Conservation (phyloP, 1,140 invertebrate species). For the Pentalonia nigronervosa region DNA sequence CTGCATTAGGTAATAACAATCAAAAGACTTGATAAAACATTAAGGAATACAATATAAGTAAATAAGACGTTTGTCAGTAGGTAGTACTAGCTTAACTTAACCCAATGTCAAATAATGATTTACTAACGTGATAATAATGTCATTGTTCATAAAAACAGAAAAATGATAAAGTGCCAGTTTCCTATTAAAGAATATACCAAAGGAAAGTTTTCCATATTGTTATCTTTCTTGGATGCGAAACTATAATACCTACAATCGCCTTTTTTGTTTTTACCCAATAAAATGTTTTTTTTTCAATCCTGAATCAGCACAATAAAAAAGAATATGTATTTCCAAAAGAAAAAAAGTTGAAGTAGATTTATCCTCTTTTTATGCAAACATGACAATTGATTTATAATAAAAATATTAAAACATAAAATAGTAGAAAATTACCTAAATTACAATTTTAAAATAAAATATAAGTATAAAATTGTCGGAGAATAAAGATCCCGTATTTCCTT, state of each 20-base stretch:
- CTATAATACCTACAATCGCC: neutral
- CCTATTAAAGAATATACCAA: neutral
- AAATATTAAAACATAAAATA: neutral
- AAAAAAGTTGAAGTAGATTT: neutral
- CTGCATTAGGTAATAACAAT: too few species aligned
- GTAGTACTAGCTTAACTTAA: neutral
- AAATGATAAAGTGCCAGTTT: neutral
- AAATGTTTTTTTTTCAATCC: neutral
- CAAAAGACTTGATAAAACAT: neutral
- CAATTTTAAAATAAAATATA: neutral
- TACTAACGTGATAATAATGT: neutral
- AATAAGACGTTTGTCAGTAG: too few species aligned
- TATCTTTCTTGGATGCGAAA: neutral
- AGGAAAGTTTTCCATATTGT: neutral
- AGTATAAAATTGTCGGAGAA: too few species aligned
- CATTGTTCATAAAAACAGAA: neutral
- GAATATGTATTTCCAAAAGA: neutral
- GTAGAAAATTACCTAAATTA: neutral
- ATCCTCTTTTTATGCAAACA: neutral
- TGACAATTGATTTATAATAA: neutral
- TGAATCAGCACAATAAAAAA: neutral
- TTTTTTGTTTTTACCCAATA: neutral
- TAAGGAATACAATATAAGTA: too few species aligned
- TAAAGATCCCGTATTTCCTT: too few species aligned
- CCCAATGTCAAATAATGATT: too few species aligned